A percentile compares a stretch with the other conserved stretches of the same genome.
These are phyloP conservation scores for Dione vanillae DNA, from an alignment of 2,888 invertebrate genomes.

Conservation along the genomic window DNA sequence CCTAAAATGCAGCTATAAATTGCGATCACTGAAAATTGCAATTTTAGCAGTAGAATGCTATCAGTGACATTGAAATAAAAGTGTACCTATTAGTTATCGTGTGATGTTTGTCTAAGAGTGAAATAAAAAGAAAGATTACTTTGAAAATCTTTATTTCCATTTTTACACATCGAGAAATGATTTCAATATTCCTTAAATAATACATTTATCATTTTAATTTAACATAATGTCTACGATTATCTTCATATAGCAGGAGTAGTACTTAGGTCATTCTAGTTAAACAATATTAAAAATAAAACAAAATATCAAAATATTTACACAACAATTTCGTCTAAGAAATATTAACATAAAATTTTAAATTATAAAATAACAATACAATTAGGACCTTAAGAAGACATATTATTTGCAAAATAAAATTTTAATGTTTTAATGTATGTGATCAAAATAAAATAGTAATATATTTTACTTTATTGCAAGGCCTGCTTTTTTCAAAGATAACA, in stretches of 20 bases:
- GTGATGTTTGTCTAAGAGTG: not conserved
- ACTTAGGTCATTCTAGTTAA: constrained; percentile 66
- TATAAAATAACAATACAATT: constrained; percentile 67
- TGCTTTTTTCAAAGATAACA: constrained; percentile 46
- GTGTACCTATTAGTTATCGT: not conserved
- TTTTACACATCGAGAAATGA: constrained; percentile 77
- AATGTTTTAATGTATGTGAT: constrained; percentile 6
- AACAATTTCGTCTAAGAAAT: constrained; percentile 71
- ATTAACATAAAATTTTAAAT: constrained; percentile 70
- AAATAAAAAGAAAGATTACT: constrained; percentile 50
- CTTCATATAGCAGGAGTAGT: constrained; percentile 54
- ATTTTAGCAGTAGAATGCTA: too few species aligned
- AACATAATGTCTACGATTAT: constrained; percentile 56
- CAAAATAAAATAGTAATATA: constrained; percentile 34
- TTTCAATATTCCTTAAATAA: constrained; percentile 68
- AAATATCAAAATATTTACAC: constrained; percentile 77
- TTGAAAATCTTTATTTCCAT: constrained; percentile 73
- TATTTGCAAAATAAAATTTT: constrained; percentile 53
- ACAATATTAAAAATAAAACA: constrained; percentile 71
- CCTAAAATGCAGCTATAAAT: too few species aligned
- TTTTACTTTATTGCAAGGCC: constrained; percentile 48
- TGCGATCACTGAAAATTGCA: too few species aligned
- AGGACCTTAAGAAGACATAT: constrained; percentile 47
- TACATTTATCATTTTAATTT: constrained; percentile 66
- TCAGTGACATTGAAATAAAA: not conserved